These are phyloP conservation scores for Smittia aterrima DNA, from an alignment of 2,888 invertebrate genomes.

Conservation along the genomic window DNA sequence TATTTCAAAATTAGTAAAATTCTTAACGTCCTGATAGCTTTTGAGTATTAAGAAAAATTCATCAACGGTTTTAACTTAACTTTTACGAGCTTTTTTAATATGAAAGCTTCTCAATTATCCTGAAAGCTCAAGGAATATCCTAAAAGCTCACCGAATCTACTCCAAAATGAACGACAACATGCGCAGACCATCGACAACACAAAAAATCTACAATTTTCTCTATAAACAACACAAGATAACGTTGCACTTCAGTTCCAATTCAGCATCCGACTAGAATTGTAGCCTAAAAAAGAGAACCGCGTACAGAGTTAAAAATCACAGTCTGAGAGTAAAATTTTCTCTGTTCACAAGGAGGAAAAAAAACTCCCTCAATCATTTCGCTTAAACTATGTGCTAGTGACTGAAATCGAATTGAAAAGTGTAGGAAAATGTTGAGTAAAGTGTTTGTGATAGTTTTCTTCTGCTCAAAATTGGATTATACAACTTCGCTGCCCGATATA, in stretches of 20 bases:
- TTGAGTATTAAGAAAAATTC: too few relatives aligned
- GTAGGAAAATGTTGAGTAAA: slow-evolving; percentile 37
- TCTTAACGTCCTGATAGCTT: too few relatives aligned
- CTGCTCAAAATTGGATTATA: slow-evolving; percentile 38
- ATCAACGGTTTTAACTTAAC: too few relatives aligned
- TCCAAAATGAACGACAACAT: background rate
- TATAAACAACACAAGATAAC: slow-evolving; percentile 40
- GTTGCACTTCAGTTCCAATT: slow-evolving; percentile 33
- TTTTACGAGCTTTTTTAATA: too few relatives aligned
- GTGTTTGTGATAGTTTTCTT: slow-evolving; percentile 41
- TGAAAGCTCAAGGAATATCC: slow-evolving; percentile 31
- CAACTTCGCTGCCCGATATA: slow-evolving; percentile 43
- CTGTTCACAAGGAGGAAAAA: slow-evolving; percentile 10
- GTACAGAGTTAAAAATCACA: background rate
- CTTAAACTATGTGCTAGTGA: slow-evolving; percentile 38
- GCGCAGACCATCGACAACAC: slow-evolving; percentile 21
- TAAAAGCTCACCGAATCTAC: slow-evolving; percentile 32
- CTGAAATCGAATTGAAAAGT: background rate
- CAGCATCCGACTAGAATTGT: slow-evolving; percentile 41
- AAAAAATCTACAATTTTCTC: slow-evolving; percentile 10
- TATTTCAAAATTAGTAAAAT: too few relatives aligned
- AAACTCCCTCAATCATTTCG: slow-evolving; percentile 14
- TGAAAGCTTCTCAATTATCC: slow-evolving; percentile 22
- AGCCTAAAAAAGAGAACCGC: background rate
- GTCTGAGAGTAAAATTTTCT: slow-evolving; percentile 8